phyloP scores from a whole-genome alignment of 2,113 vertebrate species.

The Dolichallabes microphthalmus region DNA sequence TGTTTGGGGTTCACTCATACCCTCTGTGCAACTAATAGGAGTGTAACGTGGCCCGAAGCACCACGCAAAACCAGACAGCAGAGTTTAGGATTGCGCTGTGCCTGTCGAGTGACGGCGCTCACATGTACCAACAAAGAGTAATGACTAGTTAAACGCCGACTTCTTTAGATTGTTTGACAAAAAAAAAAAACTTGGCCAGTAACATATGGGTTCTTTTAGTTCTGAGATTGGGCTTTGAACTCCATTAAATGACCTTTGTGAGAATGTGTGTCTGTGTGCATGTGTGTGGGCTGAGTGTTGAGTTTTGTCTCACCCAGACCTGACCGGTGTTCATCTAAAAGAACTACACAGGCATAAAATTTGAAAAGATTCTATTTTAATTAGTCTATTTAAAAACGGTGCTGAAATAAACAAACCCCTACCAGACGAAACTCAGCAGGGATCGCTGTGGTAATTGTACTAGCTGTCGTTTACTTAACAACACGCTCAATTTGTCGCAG shows the following conservation, averaged over 20 bases:
- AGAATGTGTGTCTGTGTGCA: slow-evolving; percentile 82
- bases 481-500: slow-evolving; percentile 56
- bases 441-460: slow-evolving; percentile 65
- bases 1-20: slow-evolving; percentile 53
- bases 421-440: slow-evolving; percentile 57
- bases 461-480: slow-evolving; percentile 66
- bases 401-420: slow-evolving; percentile 11
- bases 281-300: slow-evolving; percentile 68
- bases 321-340: neutral
- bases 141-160: slow-evolving; percentile 26
- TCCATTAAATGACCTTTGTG: slow-evolving; percentile 91
- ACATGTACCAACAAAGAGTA: slow-evolving; percentile 58
- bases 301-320: slow-evolving; percentile 5
- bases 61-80: slow-evolving; percentile 60
- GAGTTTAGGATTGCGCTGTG: slow-evolving; percentile 70
- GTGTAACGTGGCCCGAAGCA: slow-evolving; percentile 45
- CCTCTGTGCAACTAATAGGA: slow-evolving; percentile 75
- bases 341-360: neutral
- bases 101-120: slow-evolving; percentile 68
- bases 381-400: neutral
- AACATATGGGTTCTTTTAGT: slow-evolving; percentile 90
- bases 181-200: slow-evolving; percentile 53
- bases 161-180: slow-evolving; percentile 54
- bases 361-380: neutral
- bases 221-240: slow-evolving; percentile 88